phyloP scores from a whole-genome alignment of 2,888 invertebrate species.

The Microctonus brassicae region DNA sequence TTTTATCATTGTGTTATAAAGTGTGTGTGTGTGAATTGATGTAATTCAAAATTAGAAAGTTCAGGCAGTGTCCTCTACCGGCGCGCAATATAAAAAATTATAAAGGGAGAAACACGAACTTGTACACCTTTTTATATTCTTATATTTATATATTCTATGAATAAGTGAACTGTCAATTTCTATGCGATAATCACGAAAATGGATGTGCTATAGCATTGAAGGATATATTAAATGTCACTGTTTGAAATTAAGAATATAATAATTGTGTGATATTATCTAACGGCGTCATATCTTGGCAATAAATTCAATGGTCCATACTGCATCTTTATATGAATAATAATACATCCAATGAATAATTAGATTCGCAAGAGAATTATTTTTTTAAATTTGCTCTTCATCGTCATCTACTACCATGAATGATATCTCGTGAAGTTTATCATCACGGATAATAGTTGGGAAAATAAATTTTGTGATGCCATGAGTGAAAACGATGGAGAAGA shows the following conservation, averaged over 20 bases:
- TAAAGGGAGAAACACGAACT: too few species aligned
- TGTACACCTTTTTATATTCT: too few species aligned
- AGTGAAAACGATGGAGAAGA: slow-evolving; percentile 61
- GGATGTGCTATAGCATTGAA: background rate
- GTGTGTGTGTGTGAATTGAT: too few species aligned
- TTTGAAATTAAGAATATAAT: background rate
- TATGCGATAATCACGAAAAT: background rate
- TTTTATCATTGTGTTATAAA: too few species aligned
- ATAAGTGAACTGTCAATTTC: background rate
- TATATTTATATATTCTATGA: background rate
- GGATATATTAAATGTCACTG: background rate
- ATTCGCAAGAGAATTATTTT: background rate
- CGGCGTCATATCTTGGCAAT: too few species aligned
- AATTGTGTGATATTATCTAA: too few species aligned
- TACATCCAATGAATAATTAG: background rate
- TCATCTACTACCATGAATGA: background rate
- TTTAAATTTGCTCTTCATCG: background rate
- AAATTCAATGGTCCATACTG: background rate
- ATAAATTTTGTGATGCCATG: slow-evolving; percentile 49
- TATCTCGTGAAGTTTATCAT: background rate
- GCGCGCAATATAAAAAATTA: too few species aligned
- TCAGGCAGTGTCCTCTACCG: too few species aligned
- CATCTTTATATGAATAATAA: background rate
- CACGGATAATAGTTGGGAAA: slow-evolving; percentile 2
- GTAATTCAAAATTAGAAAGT: too few species aligned